Evolutionary conservation across 2,797 vertebrate species (phyloP).

Genomic region (Carduelis carduelis): DNA sequence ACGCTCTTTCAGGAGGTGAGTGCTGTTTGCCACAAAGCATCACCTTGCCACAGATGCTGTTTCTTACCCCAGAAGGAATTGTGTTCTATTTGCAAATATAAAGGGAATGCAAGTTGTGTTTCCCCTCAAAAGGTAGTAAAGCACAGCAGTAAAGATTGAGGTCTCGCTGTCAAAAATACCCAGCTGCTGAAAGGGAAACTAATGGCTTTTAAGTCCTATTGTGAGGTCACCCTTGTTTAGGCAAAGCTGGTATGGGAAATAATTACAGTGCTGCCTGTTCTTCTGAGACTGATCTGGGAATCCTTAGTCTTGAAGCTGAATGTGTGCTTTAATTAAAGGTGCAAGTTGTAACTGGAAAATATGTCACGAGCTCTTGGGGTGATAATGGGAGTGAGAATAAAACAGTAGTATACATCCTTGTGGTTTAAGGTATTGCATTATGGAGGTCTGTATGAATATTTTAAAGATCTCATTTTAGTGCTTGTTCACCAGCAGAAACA

Average conservation of each 20-base stretch:
- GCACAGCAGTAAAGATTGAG: neutral
- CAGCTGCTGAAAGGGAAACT: neutral
- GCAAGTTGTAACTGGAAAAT: conserved; percentile 23
- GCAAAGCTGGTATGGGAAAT: neutral
- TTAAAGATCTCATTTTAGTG: neutral
- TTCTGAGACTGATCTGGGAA: conserved; percentile 34
- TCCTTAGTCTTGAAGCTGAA: conserved; percentile 10
- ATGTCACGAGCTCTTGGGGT: neutral
- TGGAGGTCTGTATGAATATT: neutral
- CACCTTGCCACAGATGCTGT: neutral
- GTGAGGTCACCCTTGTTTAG: conserved; percentile 1
- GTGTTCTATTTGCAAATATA: neutral
- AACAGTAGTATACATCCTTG: neutral
- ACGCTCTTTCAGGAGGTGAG: conserved; percentile 97
- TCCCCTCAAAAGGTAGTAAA: neutral
- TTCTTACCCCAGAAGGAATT: neutral
- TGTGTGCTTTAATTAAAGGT: conserved; percentile 27
- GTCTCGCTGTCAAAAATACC: neutral
- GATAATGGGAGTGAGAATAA: conserved; percentile 1
- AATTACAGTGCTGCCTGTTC: conserved; percentile 37
- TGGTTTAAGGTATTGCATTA: neutral
- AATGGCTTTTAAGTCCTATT: neutral
- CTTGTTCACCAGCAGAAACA: neutral
- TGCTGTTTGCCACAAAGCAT: neutral
- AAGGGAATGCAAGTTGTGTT: neutral